phyloP scores from a whole-genome alignment of 2,888 invertebrate genomes.

The Drosophila lutescens region DNA sequence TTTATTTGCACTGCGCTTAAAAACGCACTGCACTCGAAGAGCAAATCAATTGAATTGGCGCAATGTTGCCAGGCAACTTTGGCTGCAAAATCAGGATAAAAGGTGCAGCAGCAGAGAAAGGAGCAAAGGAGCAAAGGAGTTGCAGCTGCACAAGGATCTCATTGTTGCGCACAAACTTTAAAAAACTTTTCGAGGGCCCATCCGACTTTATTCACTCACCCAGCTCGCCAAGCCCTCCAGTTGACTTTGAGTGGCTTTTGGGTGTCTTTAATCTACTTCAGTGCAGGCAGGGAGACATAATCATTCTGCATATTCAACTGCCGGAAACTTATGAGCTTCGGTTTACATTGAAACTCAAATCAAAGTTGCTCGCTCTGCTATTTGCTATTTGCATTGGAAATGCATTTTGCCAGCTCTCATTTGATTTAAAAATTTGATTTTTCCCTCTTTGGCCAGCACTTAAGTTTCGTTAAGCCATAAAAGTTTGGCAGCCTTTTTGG shows the following conservation, averaged over 20 bases:
- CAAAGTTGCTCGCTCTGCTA: slow-evolving; percentile 34
- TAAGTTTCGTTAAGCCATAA: slow-evolving; percentile 22
- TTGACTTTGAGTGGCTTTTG: slow-evolving; percentile 65
- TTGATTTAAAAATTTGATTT: slow-evolving; percentile 25
- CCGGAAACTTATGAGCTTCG: slow-evolving; percentile 24
- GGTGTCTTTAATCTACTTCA: slow-evolving; percentile 63
- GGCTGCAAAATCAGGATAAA: slow-evolving; percentile 42
- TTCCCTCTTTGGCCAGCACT: slow-evolving; percentile 22
- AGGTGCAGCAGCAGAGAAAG: slow-evolving; percentile 49
- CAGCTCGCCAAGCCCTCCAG: slow-evolving; percentile 10
- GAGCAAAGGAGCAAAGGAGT: slow-evolving; percentile 43
- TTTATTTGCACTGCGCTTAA: slow-evolving; percentile 66
- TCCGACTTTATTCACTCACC: slow-evolving; percentile 35
- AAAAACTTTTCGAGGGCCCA: slow-evolving; percentile 54
- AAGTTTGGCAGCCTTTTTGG: slow-evolving; percentile 20
- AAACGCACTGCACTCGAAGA: slow-evolving; percentile 57
- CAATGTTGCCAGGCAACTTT: slow-evolving; percentile 61
- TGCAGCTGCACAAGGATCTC: slow-evolving; percentile 39
- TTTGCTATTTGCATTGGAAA: slow-evolving; percentile 35
- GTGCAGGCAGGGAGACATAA: slow-evolving; percentile 42
- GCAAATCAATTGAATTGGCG: slow-evolving; percentile 70
- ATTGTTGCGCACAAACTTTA: slow-evolving; percentile 64
- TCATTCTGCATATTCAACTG: slow-evolving; percentile 44
- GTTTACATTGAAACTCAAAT: slow-evolving; percentile 34
- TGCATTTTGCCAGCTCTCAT: slow-evolving; percentile 17